phyloP scores from a whole-genome alignment of 1,140 invertebrate genomes.

The Aphaenogaster rudis region DNA sequence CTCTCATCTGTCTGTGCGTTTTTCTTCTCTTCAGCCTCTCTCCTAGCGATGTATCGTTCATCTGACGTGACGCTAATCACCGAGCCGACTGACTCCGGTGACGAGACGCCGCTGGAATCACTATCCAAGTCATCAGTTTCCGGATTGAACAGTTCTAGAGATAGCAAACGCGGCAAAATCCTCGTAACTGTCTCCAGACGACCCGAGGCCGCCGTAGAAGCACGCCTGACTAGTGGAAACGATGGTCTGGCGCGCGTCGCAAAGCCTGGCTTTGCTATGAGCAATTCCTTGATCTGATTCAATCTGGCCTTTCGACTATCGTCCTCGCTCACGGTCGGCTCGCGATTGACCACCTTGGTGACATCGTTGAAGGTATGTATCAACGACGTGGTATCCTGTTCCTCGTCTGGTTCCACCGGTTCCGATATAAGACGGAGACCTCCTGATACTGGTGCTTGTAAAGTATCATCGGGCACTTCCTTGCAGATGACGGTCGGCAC shows the following conservation, averaged over 20 bases:
- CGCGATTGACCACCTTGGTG: constrained; percentile 54
- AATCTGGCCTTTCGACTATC: constrained; percentile 88
- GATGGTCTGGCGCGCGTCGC: constrained; percentile 80
- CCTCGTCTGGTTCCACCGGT: constrained; percentile 22
- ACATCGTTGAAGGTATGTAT: constrained; percentile 15
- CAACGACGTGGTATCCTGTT: constrained; percentile 51
- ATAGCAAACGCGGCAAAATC: constrained; percentile 90
- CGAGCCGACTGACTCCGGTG: constrained; percentile 94
- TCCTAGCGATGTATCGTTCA: constrained; percentile 79
- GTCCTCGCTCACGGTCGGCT: constrained; percentile 73
- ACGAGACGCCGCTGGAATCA: constrained; percentile 94
- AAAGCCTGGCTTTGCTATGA: constrained; percentile 89
- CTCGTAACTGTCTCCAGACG: constrained; percentile 87
- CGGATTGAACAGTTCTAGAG: constrained; percentile 95
- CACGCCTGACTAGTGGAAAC: constrained; percentile 89
- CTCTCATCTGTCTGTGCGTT: constrained; percentile 17
- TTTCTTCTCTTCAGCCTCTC: constrained; percentile 54
- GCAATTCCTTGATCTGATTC: constrained; percentile 90
- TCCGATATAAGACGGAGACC: constrained; percentile 58
- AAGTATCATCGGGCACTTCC: neutral
- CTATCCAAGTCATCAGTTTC: constrained; percentile 96
- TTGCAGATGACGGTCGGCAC: neutral
- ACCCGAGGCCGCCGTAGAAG: constrained; percentile 86
- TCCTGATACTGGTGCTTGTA: constrained; percentile 38
- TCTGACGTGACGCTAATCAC: constrained; percentile 91